Conservation (phyloP, 2,888 invertebrate genomes). For the Oscheius myriophilus region DNA sequence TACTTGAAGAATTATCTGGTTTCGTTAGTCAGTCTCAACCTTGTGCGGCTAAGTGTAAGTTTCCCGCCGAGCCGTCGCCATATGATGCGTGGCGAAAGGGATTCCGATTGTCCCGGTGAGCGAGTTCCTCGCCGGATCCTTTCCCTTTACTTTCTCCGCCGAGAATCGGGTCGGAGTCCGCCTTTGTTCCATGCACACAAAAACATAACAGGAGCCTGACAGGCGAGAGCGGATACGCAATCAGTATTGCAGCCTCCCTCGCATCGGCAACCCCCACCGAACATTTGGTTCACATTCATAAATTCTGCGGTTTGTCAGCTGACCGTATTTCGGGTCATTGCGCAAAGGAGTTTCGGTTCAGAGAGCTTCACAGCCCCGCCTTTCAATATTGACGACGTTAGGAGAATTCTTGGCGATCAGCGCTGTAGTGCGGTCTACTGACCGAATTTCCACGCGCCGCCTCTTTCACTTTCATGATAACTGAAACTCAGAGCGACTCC, state of each 20-base stretch:
- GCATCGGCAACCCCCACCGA: no score
- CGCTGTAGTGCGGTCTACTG: conserved; percentile 29
- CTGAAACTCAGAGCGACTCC: conserved; percentile 22
- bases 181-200: conserved; percentile 17
- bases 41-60: no score
- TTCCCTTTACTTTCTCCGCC: conserved; percentile 28
- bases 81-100: neutral
- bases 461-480: conserved; percentile 31
- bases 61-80: neutral
- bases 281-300: no score
- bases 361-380: neutral
- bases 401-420: conserved; percentile 20
- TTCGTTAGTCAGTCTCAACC: no score
- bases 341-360: neutral
- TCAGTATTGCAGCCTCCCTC: no score
- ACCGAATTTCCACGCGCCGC: conserved; percentile 28
- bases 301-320: no score
- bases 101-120: conserved; percentile 4
- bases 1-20: no score
- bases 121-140: conserved; percentile 22
- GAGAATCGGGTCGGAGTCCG: conserved; percentile 21
- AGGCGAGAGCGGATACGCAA: neutral
- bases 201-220: conserved; percentile 24
- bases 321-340: no score
- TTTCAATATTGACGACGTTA: conserved; percentile 16